Evolutionary conservation across 2,797 vertebrate species (phyloP).

Genomic region (Anas acuta): DNA sequence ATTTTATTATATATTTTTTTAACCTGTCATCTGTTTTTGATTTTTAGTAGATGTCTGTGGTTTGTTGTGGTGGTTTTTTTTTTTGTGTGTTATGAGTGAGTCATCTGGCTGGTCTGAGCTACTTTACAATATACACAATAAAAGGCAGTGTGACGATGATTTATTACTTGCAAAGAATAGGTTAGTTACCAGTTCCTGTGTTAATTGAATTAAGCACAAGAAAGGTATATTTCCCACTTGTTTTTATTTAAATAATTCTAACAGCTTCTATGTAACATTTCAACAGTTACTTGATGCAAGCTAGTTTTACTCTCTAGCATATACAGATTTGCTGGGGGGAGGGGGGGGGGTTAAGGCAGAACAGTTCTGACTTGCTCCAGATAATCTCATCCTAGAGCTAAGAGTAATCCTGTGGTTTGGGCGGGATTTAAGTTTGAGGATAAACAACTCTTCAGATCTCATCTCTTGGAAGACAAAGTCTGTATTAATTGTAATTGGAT

Average conservation of each 20-base stretch:
- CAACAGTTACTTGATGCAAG: not conserved
- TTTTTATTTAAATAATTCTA: not conserved
- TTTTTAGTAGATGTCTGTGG: slow-evolving; percentile 3
- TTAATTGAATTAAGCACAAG: slow-evolving; percentile 28
- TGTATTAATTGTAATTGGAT: not conserved
- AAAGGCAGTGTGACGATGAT: not conserved
- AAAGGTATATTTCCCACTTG: not conserved
- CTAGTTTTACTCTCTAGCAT: not conserved
- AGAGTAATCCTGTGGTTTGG: not conserved
- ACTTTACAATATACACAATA: not conserved
- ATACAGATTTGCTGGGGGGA: not conserved
- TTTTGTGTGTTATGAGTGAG: not conserved
- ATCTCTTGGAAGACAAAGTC: not conserved
- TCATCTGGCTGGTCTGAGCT: slow-evolving; percentile 1
- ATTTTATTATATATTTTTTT: not conserved
- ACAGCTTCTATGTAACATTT: not conserved
- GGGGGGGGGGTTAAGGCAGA: not conserved
- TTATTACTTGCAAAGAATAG: not conserved
- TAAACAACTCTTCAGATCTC: not conserved
- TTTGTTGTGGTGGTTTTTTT: not conserved
- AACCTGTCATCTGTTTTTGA: not conserved
- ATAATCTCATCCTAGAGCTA: not conserved
- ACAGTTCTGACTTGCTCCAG: not conserved
- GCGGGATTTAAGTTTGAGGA: not conserved
- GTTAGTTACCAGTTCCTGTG: not conserved